Evolutionary conservation across 2,888 invertebrate species (phyloP).

Genomic region (Drosophila merina): DNA sequence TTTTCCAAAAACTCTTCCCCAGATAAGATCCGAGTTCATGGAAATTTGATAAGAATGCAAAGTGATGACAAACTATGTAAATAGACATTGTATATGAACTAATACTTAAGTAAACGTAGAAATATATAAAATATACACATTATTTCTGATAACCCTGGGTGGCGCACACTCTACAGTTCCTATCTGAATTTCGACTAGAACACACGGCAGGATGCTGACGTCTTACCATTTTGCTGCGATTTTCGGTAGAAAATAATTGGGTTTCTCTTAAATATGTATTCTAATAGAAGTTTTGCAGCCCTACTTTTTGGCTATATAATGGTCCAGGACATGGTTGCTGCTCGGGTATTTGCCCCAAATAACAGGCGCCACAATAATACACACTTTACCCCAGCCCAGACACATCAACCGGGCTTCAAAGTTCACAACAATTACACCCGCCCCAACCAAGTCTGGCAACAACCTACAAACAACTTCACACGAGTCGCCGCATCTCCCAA

Average conservation of each 20-base stretch:
- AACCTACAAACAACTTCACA: not conserved
- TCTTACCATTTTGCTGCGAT: conserved; percentile 52
- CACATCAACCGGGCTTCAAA: conserved; percentile 3
- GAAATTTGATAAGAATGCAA: conserved; percentile 24
- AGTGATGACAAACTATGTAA: conserved; percentile 29
- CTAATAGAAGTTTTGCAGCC: conserved; percentile 21
- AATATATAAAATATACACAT: conserved; percentile 10
- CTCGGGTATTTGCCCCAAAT: conserved; percentile 1
- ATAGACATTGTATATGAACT: not conserved
- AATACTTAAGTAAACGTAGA: not conserved
- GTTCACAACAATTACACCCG: not conserved
- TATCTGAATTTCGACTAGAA: conserved; percentile 27
- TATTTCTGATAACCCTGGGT: conserved; percentile 15
- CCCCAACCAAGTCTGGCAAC: not conserved
- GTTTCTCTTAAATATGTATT: not conserved
- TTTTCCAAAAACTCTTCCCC: not conserved
- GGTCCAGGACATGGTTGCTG: conserved; percentile 23
- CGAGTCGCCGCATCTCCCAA: not conserved
- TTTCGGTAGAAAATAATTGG: conserved; percentile 46
- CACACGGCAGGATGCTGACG: conserved; percentile 47
- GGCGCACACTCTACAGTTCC: conserved; percentile 42
- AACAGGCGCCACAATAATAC: conserved; percentile 47
- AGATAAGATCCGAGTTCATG: conserved; percentile 7
- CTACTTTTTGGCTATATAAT: conserved; percentile 44
- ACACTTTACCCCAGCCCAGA: conserved; percentile 32